Conservation (phyloP, 2,888 invertebrate species). For the Drosophila eohydei region DNA sequence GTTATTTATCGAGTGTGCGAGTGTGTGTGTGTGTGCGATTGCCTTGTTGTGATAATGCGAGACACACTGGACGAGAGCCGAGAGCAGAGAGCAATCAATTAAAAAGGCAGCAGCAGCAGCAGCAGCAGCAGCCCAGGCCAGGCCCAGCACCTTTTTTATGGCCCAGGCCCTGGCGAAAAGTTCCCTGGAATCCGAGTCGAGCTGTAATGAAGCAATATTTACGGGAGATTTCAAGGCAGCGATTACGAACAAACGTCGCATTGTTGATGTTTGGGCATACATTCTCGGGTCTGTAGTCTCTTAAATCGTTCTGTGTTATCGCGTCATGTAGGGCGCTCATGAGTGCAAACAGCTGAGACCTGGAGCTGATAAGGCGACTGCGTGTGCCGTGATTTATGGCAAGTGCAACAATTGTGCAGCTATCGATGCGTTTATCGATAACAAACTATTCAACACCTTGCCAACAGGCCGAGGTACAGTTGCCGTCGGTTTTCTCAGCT, state of each 20-base stretch:
- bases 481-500: neutral
- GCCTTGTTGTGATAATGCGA: slow-evolving; percentile 75
- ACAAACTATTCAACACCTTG: slow-evolving; percentile 19
- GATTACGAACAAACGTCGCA: slow-evolving; percentile 51
- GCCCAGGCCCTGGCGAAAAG: slow-evolving; percentile 50
- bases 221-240: slow-evolving; percentile 66
- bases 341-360: slow-evolving; percentile 44
- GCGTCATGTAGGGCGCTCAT: slow-evolving; percentile 53
- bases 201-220: slow-evolving; percentile 75
- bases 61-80: slow-evolving; percentile 63
- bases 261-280: slow-evolving; percentile 23
- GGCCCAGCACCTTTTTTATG: slow-evolving; percentile 38
- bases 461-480: slow-evolving; percentile 19
- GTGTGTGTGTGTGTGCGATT: slow-evolving; percentile 50
- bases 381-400: slow-evolving; percentile 65
- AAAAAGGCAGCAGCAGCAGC: slow-evolving; percentile 71
- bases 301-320: slow-evolving; percentile 56
- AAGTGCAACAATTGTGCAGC: slow-evolving; percentile 57
- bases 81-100: slow-evolving; percentile 73
- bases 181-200: slow-evolving; percentile 59
- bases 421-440: slow-evolving; percentile 58
- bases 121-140: neutral
- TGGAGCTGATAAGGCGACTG: slow-evolving; percentile 33
- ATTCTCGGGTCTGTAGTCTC: slow-evolving; percentile 15
- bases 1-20: slow-evolving; percentile 64